phyloP scores from a whole-genome alignment of 23 tunicate genomes.

The Corella eumyota region DNA sequence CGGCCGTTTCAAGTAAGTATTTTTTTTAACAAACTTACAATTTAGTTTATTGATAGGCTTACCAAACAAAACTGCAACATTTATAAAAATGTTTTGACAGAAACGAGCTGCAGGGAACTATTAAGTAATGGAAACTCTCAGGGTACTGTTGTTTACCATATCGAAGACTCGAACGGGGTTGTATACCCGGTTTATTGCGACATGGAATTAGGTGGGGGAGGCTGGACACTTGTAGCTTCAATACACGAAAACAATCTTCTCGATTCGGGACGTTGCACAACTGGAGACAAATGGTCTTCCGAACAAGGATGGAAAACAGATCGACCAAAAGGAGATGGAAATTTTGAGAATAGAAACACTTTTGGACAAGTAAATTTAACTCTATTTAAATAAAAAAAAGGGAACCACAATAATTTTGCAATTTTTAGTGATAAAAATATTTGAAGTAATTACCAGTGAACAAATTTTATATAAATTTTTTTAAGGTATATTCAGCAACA shows the following conservation, averaged over 20 bases:
- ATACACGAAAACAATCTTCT: slow-evolving; percentile 6
- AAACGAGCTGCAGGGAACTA: slow-evolving; percentile 8
- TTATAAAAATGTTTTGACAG: too few species aligned
- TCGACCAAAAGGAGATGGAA: slow-evolving; percentile 4
- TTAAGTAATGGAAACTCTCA: too few species aligned
- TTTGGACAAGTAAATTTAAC: slow-evolving; percentile 9
- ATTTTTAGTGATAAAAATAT: too few species aligned
- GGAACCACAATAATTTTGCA: too few species aligned
- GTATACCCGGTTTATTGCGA: slow-evolving; percentile 4
- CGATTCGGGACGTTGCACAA: slow-evolving; percentile 3
- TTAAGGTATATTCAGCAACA: too few species aligned
- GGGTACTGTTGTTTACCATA: slow-evolving; percentile 10
- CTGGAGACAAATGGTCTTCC: slow-evolving; percentile 25
- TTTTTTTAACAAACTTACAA: too few species aligned
- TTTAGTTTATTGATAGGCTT: too few species aligned
- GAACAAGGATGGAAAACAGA: slow-evolving; percentile 11
- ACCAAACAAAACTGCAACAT: too few species aligned
- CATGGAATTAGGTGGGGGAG: slow-evolving; percentile 2
- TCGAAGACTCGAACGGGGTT: slow-evolving; percentile 9
- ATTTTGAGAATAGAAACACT: slow-evolving; percentile 14
- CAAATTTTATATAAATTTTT: too few species aligned
- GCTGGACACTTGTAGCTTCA: slow-evolving; percentile 2
- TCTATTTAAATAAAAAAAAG: too few species aligned
- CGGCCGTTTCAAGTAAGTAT: too few species aligned
- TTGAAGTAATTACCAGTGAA: too few species aligned